A percentile compares a stretch with the other conserved stretches of the same genome.
Evolutionary conservation across 2,113 vertebrate genomes (phyloP).

Genomic region (Cyphomyrus plagiostoma): DNA sequence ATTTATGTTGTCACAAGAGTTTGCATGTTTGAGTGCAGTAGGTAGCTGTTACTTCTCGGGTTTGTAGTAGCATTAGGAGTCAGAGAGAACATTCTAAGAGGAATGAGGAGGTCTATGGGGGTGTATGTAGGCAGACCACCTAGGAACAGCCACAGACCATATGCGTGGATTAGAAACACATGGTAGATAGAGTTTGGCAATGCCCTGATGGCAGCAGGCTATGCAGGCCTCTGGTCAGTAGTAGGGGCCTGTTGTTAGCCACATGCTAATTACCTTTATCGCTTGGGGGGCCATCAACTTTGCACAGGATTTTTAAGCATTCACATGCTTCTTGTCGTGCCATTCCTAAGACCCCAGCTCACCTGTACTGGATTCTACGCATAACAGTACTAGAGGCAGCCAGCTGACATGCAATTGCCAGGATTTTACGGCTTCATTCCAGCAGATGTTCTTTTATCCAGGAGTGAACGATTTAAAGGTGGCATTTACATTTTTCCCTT

Average conservation of each 20-base stretch:
- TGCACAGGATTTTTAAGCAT: neutral
- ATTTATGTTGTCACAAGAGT: neutral
- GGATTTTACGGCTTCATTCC: neutral
- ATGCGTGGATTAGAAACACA: conserved; percentile 39
- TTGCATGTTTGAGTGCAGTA: neutral
- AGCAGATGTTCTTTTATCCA: neutral
- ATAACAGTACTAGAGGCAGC: neutral
- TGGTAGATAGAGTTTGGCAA: conserved; percentile 26
- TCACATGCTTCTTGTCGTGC: neutral
- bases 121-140: conserved; percentile 30
- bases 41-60: neutral
- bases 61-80: neutral
- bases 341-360: neutral
- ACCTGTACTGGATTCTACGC: neutral
- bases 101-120: neutral
- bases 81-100: neutral
- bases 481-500: neutral
- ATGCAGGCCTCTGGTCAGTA: neutral
- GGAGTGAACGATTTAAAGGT: neutral
- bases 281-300: neutral
- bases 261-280: neutral
- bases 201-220: neutral
- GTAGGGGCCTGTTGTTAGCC: neutral
- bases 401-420: neutral
- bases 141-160: conserved; percentile 15